Base-by-base conservation (phyloP, 2,797 vertebrate genomes). In the Perdix hodgsoniae region DNA sequence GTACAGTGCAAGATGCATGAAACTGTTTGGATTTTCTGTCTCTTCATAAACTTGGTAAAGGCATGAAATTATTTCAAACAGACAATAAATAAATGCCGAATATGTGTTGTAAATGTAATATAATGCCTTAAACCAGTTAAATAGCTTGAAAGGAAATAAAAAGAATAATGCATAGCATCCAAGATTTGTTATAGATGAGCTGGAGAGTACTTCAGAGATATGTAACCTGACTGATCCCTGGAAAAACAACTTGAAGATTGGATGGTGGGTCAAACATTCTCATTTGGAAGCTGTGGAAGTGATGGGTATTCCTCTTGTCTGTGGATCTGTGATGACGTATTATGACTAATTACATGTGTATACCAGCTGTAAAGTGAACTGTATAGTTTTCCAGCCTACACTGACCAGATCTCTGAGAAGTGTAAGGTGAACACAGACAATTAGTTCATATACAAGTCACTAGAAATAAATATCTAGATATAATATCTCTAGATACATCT, bases 11-110 rank as follows among this genome's bases (percentile, higher is more conserved):
- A 89, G 94, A 88, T 71, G 91, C 75, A 56, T 81, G 88, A 93
- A 94, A 45, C 73, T 95, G 65, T 60, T 79, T 90, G 93, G 64
- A 87, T 90, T 95, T 96, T 92, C 65, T 86, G 83, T 75, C 57
- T 95, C 78, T 92, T 93, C 50, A 2, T 47, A 96, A 93, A 88
- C 73, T 42, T 88, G 94, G 96, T 93, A 97, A 96, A 94, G 59
- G 59, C 72, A 92, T 80, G 81, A 95, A 95, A 95, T 95, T 93
- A 91, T 94, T 94, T 90, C 26, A 49, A 92, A 65, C 56, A 90
- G 92, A 93, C 71, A 95, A 90, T 89, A 90, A 87, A 37, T 69
- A 93, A 95, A 95, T 95, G 85, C 40, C 88, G 96, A 49, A 73
- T 39, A 33, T 50, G 71, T 82, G 66, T 52, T 82, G 40, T 77